Evolutionary conservation across 2,113 vertebrate genomes (phyloP).

Genomic region (Atractosteus spatula): DNA sequence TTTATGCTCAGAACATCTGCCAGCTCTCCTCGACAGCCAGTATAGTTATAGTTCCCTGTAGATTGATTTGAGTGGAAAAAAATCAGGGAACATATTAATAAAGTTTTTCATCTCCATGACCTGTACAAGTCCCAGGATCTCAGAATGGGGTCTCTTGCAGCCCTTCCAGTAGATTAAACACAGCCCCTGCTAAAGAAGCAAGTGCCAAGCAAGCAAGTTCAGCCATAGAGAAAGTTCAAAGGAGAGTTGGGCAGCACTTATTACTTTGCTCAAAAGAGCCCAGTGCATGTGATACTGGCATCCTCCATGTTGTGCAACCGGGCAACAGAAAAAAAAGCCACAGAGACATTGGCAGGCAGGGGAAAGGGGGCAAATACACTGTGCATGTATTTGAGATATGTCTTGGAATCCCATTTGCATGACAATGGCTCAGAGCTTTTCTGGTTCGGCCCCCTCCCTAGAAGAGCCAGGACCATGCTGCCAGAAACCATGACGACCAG

Average conservation of each 20-base stretch:
- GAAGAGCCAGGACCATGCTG: conserved; percentile 16
- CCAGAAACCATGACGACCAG: conserved; percentile 26
- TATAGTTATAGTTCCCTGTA: no score
- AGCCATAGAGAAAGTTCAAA: neutral
- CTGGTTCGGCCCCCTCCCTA: conserved; percentile 21
- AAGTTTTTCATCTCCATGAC: no score
- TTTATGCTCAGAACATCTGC: no score
- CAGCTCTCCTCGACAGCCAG: no score
- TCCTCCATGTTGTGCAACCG: neutral
- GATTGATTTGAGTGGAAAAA: no score
- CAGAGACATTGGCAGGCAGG: neutral
- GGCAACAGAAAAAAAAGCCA: neutral
- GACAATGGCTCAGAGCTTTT: conserved; percentile 25
- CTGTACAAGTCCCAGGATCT: no score
- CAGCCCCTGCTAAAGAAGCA: no score
- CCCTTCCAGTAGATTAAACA: no score
- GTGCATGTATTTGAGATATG: conserved; percentile 27
- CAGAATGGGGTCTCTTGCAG: no score
- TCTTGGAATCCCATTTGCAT: conserved; percentile 33
- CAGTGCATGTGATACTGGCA: neutral
- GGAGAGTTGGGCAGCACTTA: neutral
- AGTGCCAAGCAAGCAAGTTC: no score
- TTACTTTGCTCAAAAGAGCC: neutral
- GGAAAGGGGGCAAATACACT: neutral
- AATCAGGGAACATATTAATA: no score